Percentiles rank a stretch among this genome's conserved stretches.
These are phyloP conservation scores for Onychomys leucogaster DNA, from an alignment of 2,797 vertebrate species.

Conservation along the genomic window DNA sequence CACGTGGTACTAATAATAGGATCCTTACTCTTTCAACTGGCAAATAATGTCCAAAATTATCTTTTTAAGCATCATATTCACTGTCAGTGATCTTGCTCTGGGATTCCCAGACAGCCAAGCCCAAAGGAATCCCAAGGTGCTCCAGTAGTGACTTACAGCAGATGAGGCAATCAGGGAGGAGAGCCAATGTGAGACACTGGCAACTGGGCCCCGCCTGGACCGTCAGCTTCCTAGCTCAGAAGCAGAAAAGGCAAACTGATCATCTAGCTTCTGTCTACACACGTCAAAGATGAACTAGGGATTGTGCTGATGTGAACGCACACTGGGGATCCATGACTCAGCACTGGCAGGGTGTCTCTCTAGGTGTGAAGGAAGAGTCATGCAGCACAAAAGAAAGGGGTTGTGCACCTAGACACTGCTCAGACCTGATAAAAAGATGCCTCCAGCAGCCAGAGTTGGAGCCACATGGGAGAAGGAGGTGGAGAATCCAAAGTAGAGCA, in stretches of 20 bases:
- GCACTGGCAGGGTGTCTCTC: background rate
- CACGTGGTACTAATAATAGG: background rate
- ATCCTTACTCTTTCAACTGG: background rate
- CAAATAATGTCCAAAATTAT: background rate
- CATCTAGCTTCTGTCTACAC: background rate
- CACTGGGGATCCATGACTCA: background rate
- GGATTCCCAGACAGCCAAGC: background rate
- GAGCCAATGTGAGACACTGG: background rate
- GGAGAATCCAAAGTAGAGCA: background rate
- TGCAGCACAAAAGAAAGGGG: background rate
- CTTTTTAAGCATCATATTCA: background rate
- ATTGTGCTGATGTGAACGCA: background rate
- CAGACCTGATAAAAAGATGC: background rate
- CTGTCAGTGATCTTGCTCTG: background rate
- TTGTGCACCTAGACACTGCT: fast-evolving
- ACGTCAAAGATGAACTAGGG: background rate
- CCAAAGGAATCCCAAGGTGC: background rate
- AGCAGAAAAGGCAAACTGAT: background rate
- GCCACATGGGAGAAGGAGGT: background rate
- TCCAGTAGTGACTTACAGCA: background rate
- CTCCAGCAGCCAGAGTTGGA: background rate
- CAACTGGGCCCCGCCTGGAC: background rate
- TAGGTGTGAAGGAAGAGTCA: background rate
- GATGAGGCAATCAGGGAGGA: background rate
- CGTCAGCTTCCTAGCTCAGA: background rate